Evolutionary conservation across 2,797 vertebrate genomes (phyloP), one percentile per base, ranked within the genome.

Genomic region (Moxostoma hubbsi): DNA sequence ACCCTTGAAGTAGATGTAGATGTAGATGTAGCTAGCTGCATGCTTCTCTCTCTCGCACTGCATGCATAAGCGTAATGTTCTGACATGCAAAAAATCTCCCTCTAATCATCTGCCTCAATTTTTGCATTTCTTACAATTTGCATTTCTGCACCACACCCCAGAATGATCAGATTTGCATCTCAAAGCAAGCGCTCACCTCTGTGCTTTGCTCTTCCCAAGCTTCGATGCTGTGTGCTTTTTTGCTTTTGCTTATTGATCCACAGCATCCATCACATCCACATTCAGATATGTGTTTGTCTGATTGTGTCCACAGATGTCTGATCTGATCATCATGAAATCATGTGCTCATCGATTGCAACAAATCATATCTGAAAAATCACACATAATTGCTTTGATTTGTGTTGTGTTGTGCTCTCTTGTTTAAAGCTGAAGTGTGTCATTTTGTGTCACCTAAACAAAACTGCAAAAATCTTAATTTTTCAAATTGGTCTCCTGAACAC

Each of bases 61-160:
- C 88, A 89, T 88, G 86, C 80, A 83, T 85, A 87, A 77, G 77
- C 76, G 18, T 67, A 47, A 55, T 49, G 51, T 70, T 85, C 74
- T 87, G 24, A 90, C 87, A 90, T 84, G 57, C 89, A 87, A 89
- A 89, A 85, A 86, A 82, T 82, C 54, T 50, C 6, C 5, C 62
- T 7, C 6, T 57, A 46, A 16, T 15, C 65, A 43, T 8, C 1
- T 66, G 73, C 12, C 54, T 43, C 79, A 55, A 69, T 65, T 75
- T 83, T 90, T 88, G 88, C 90, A 89, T 73, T 67, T 18, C 58
- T 11, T n/a, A 7, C 4, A 11, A 51, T 77, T 15, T 77, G 65
- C 65, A 15, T 49, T 66, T 80, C 11, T 36, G 6, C 61, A 67
- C 69, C 47, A 53, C 16, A 75, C 18, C 45, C 7, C 66, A 24